phyloP scores from a whole-genome alignment of 2,797 vertebrate genomes.

The Morus bassanus region DNA sequence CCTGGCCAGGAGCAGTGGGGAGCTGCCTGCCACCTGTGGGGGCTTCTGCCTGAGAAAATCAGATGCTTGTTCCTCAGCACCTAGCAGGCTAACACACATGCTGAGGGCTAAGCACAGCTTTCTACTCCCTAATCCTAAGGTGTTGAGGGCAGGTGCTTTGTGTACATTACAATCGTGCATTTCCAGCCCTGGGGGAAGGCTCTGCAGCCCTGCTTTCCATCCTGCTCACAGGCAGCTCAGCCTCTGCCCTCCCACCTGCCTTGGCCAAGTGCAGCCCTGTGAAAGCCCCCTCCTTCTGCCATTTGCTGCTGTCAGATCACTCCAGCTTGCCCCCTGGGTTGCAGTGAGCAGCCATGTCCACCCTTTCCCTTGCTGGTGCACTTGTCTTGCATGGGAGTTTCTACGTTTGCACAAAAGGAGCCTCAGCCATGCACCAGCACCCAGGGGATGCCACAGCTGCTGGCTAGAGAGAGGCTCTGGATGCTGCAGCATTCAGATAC shows the following conservation, averaged over 20 bases:
- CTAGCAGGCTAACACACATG: not conserved
- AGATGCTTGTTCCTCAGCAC: not conserved
- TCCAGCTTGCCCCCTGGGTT: not conserved
- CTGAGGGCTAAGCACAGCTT: not conserved
- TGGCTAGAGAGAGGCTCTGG: accelerated
- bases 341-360: accelerated
- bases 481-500: not conserved
- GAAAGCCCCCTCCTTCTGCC: not conserved
- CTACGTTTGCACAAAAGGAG: not conserved
- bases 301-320: not conserved
- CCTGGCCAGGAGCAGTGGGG: not conserved
- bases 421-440: accelerated
- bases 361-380: not conserved
- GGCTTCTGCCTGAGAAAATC: not conserved
- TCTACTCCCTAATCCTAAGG: not conserved
- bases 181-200: not conserved
- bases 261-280: not conserved
- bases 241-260: not conserved
- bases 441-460: accelerated
- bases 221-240: not conserved
- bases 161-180: accelerated
- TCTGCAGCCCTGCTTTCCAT: not conserved
- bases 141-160: not conserved
- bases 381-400: not conserved
- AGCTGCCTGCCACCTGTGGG: not conserved